Conservation (phyloP, 2,113 vertebrate genomes). For the Gopherus flavomarginatus region DNA sequence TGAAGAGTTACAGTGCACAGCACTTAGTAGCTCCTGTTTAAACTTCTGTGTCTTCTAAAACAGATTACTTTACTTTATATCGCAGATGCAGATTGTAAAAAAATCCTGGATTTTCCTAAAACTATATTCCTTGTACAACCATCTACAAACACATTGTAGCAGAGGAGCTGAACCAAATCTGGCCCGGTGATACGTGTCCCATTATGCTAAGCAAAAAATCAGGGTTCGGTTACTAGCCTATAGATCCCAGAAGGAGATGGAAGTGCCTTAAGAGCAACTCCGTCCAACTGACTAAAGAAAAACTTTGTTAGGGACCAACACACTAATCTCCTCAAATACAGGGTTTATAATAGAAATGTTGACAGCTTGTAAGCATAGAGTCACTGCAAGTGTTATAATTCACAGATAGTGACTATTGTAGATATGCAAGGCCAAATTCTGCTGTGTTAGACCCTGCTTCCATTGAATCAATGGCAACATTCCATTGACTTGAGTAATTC, state of each 20-base stretch:
- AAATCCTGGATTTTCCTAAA: slow-evolving; percentile 4
- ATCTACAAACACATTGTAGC: not conserved
- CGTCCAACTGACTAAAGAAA: not conserved
- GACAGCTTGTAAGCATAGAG: slow-evolving; percentile 29
- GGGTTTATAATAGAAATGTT: slow-evolving; percentile 10
- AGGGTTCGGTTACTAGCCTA: not conserved
- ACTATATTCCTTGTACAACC: not conserved
- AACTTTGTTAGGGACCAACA: slow-evolving; percentile 10
- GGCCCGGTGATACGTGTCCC: not conserved
- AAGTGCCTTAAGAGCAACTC: not conserved
- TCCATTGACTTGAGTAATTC: slow-evolving; percentile 1
- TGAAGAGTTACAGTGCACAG: not conserved
- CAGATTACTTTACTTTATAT: not conserved
- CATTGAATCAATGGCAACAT: not conserved
- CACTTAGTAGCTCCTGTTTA: slow-evolving; percentile 38
- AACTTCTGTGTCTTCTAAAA: slow-evolving; percentile 15
- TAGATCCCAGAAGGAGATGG: not conserved
- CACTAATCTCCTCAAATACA: not conserved
- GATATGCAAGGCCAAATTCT: not conserved
- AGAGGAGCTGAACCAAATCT: not conserved
- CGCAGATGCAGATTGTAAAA: not conserved
- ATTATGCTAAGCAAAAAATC: not conserved
- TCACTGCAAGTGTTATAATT: slow-evolving; percentile 10
- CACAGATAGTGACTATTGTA: slow-evolving; percentile 34
- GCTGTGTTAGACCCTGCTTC: slow-evolving; percentile 14